Percentiles rank a stretch among this genome's conserved stretches.
These are phyloP conservation scores for Styela clava DNA, from an alignment of 23 tunicate genomes.

Conservation along the genomic window DNA sequence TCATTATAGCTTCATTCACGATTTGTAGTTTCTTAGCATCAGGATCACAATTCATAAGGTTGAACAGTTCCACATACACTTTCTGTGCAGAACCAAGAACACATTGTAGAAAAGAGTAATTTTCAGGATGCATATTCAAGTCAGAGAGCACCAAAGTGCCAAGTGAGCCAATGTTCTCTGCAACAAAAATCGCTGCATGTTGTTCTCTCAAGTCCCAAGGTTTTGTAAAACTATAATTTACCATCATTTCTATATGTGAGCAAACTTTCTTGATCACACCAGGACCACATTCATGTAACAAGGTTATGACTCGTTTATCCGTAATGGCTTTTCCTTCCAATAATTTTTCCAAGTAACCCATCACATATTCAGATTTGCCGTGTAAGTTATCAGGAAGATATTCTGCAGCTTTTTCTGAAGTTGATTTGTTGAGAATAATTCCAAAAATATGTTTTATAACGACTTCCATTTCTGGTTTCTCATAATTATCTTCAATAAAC, in stretches of 20 bases:
- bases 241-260: neutral
- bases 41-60: neutral
- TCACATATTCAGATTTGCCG: neutral
- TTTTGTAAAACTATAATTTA: too few species aligned
- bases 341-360: neutral
- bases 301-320: neutral
- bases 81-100: neutral
- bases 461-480: neutral
- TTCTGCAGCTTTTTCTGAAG: neutral
- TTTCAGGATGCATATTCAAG: neutral
- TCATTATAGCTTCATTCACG: neutral
- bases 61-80: neutral
- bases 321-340: neutral
- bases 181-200: neutral
- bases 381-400: neutral
- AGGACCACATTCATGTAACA: constrained; percentile 11
- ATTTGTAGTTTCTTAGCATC: neutral
- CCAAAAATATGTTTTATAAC: neutral
- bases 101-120: neutral
- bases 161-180: neutral
- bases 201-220: neutral
- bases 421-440: neutral
- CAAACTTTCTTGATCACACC: neutral
- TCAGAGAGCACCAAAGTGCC: neutral
- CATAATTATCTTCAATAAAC: neutral